Evolutionary conservation across 2,113 vertebrate genomes (phyloP), one percentile per base, ranked within the genome.

Genomic region (Paradisaea rubra): DNA sequence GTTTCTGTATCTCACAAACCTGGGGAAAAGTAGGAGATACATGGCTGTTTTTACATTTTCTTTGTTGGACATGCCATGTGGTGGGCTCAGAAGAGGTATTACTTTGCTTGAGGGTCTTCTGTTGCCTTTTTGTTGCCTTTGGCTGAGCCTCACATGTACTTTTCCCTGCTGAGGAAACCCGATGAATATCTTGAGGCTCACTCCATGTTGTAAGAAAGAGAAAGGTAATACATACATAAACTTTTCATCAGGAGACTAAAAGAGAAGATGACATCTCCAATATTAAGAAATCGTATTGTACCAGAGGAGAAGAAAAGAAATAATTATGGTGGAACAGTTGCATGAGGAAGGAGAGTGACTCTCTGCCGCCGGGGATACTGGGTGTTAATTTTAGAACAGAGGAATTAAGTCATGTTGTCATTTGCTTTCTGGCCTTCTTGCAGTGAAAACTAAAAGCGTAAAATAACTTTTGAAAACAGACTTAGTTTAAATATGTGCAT

Each of bases 381-480:
- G 11, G 7, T 45, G 33, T 65, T 85, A 54, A 39, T 53, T 85
- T 77, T 47, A 70, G 60, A 92, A 59, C 0, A 86, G 35, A 93
- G 22, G 33, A 88, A 69, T 88, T 63, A 84, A 83, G 78, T 15
- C 10, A 24, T 27, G 30, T 57, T 91, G 41, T 65, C 42, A 69
- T 85, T 91, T 82, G 30, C 31, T 31, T 44, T 73, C 39, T 57
- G 15, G 13, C 14, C 45, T 24, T 80, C 74, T 91, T 65, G 2
- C 35, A 41, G 9, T 52, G 47, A 89, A 83, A 80, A 80, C 41
- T 90, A 73, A 83, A 90, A 60, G 7, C 56, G 61, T 15, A 78
- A 50, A 88, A 80, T 33, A 76, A 81, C 21, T 95, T 73, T 54
- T 52, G 53, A 91, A 96, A 96, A 88, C 39, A 89, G 57, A 76